phyloP scores from a whole-genome alignment of 1,140 invertebrate genomes.

The Temnothorax longispinosus region DNA sequence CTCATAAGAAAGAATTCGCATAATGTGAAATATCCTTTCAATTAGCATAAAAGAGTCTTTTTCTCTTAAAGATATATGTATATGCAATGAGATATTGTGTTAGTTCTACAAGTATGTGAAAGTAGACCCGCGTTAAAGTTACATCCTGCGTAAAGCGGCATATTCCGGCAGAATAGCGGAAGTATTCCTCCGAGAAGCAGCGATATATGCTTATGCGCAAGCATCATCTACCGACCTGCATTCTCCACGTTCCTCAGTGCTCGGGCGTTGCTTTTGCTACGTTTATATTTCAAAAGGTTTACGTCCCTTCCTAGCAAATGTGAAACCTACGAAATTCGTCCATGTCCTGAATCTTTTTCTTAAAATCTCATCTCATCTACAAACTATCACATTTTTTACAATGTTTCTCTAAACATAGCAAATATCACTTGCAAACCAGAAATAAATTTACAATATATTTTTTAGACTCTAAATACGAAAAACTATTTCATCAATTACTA shows the following conservation, averaged over 20 bases:
- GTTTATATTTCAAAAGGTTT: slow-evolving; percentile 48
- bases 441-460: slow-evolving; percentile 16
- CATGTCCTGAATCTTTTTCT: neutral
- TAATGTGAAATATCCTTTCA: neutral
- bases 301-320: slow-evolving; percentile 16
- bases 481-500: neutral
- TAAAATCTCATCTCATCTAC: slow-evolving; percentile 7
- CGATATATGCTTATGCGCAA: slow-evolving; percentile 45
- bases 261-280: slow-evolving; percentile 13
- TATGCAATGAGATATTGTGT: neutral
- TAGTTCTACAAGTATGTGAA: slow-evolving; percentile 42
- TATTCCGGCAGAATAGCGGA: slow-evolving; percentile 37
- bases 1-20: neutral
- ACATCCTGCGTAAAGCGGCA: slow-evolving; percentile 30
- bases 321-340: slow-evolving; percentile 6
- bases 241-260: slow-evolving; percentile 21
- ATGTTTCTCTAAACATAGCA: neutral
- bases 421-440: neutral
- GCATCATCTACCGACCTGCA: slow-evolving; percentile 43
- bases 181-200: slow-evolving; percentile 32
- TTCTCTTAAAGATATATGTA: neutral
- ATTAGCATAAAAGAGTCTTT: slow-evolving; percentile 31
- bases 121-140: slow-evolving; percentile 38
- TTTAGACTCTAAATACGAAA: neutral
- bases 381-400: neutral